phyloP scores from a whole-genome alignment of 2,888 invertebrate species.

The Phytoseiulus persimilis region DNA sequence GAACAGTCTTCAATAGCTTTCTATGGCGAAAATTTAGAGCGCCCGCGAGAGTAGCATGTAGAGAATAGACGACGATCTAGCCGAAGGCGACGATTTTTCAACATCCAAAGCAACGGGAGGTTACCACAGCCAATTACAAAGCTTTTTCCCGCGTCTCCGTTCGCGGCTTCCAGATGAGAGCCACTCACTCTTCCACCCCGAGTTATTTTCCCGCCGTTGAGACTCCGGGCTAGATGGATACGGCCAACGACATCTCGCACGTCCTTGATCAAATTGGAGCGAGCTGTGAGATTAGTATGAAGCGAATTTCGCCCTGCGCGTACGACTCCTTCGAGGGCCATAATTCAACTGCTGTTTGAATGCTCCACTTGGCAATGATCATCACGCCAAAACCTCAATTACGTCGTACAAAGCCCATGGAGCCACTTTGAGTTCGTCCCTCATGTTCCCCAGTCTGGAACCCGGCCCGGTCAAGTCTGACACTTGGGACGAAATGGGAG shows the following conservation, averaged over 20 bases:
- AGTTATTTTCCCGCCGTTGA: not conserved
- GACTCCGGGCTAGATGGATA: not conserved
- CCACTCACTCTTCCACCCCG: not conserved
- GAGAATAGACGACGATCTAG: not conserved
- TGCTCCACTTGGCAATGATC: not conserved
- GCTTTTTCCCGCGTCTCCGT: not conserved
- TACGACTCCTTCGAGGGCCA: not conserved
- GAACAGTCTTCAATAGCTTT: constrained; percentile 5
- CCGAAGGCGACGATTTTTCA: not conserved
- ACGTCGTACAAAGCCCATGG: not conserved
- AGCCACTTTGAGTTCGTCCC: not conserved
- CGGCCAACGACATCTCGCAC: not conserved
- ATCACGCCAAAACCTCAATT: not conserved
- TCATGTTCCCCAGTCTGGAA: not conserved
- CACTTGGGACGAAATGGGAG: not conserved
- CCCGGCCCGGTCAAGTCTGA: not conserved
- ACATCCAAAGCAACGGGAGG: not conserved
- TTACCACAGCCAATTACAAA: not conserved
- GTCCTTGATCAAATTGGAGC: not conserved
- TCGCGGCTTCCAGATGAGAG: not conserved
- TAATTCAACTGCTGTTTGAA: not conserved
- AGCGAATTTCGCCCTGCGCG: not conserved
- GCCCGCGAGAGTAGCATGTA: not conserved
- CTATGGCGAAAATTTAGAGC: constrained; percentile 5
- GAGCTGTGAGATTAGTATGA: not conserved